Base-by-base conservation (phyloP, 2,113 vertebrate species). In the Riparia riparia region DNA sequence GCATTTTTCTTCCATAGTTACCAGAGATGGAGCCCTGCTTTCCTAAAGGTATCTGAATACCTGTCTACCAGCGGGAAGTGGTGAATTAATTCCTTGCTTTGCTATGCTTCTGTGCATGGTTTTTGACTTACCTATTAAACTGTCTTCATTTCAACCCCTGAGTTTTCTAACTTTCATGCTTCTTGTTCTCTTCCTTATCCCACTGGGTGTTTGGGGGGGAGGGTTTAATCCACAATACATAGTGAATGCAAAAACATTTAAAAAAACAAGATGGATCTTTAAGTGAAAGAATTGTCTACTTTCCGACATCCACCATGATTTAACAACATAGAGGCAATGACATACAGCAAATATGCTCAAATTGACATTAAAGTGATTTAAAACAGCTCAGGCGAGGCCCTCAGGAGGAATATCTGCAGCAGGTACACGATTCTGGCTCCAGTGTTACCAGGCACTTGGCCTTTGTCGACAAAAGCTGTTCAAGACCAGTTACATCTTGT, bases 141-240 rank as follows among this genome's bases (percentile, higher is more conserved):
- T 60, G 20, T 31, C 9, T 65, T 41, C 53, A 41, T 66, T 39
- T 60, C 39, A 73, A 13, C 5, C 17, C 51, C 26, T 41, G 39
- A 41, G 14, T 72, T 58, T 71, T 53, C 17, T 25, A 37, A 12
- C 18, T 74, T 66, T 28, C 16, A 13, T 3, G 4, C 31, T 51
- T 45, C n/a, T 0, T 0, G 4, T 31, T 58, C 28, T 53, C 9
- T 53, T 28, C 25, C 24, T 22, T 8, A 58, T 41, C 20, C 39
- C 17, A 34, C 19, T 1, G 9, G 5, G 7, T 26, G 4, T 14
- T 16, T 10, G 2, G 1, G 24, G 3, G 16, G 39, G 25, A 53
- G 17, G 6, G n/a, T 21, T 66, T 54, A 60, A 80, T 51, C 32
- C 44, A 58, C 19, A 19, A 39, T 32, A 51, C 7, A 50, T 45